phyloP scores from a whole-genome alignment of 2,888 invertebrate species.

The Lasioglossum figueresi region DNA sequence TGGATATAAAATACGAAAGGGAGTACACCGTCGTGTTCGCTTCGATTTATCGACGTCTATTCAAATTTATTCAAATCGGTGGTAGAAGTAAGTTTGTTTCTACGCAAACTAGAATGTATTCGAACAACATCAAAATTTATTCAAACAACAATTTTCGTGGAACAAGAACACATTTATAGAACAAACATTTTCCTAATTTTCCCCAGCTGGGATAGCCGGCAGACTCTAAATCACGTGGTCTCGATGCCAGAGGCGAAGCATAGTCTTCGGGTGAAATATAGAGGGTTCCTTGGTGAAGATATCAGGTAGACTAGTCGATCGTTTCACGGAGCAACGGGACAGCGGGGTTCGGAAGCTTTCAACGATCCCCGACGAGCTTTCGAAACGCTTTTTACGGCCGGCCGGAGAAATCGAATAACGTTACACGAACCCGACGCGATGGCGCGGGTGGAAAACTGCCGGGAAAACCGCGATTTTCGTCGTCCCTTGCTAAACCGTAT shows the following conservation, averaged over 20 bases:
- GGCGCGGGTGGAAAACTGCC: not conserved
- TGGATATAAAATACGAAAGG: not conserved
- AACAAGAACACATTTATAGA: not conserved
- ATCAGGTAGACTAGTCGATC: not conserved
- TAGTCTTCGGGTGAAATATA: not conserved
- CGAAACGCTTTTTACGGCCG: conserved; percentile 22
- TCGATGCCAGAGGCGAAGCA: not conserved
- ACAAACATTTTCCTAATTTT: not conserved
- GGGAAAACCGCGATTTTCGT: conserved; percentile 28
- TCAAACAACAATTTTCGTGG: too few species aligned
- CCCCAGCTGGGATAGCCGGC: not conserved
- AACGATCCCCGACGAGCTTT: conserved; percentile 4
- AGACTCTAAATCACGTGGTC: not conserved
- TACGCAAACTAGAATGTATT: too few species aligned
- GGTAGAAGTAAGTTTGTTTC: not conserved
- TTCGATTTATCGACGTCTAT: not conserved
- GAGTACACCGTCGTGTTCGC: not conserved
- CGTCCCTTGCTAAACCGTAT: conserved; percentile 19
- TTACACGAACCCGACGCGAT: conserved; percentile 1
- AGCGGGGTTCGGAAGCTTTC: conserved; percentile 12
- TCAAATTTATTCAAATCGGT: not conserved
- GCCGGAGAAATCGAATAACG: conserved; percentile 25
- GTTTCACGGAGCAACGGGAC: conserved; percentile 1
- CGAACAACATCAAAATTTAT: too few species aligned
- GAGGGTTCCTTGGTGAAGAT: not conserved